Conservation (phyloP, 2,888 invertebrate genomes). For the Danaus chrysippus region DNA sequence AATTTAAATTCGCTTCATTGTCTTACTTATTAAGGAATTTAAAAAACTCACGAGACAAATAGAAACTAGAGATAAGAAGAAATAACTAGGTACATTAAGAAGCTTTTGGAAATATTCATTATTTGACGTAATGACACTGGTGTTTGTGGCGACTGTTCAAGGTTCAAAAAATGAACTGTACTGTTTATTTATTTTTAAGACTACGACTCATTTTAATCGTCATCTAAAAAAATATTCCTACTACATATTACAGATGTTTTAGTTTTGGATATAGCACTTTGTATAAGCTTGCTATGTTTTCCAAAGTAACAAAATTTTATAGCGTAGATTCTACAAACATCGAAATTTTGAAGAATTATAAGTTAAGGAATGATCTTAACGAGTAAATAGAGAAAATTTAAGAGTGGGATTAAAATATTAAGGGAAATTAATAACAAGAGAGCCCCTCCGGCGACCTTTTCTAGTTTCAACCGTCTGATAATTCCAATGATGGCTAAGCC, state of each 20-base stretch:
- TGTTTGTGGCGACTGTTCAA: too few species aligned
- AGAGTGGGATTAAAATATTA: constrained; percentile 1
- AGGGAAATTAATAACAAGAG: neutral
- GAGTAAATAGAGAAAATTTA: neutral
- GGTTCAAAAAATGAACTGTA: too few species aligned
- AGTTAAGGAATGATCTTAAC: neutral
- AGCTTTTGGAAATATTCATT: neutral
- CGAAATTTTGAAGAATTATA: neutral
- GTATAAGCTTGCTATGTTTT: neutral
- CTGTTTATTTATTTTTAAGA: too few species aligned
- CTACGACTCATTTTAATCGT: too few species aligned
- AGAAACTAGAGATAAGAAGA: neutral
- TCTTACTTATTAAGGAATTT: neutral
- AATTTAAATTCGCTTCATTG: constrained; percentile 7
- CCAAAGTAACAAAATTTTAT: neutral
- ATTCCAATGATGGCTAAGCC: too few species aligned
- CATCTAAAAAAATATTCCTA: too few species aligned
- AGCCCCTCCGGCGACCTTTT: neutral
- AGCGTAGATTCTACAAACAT: constrained; percentile 1
- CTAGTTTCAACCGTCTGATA: neutral
- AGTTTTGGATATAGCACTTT: neutral
- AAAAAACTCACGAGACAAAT: neutral
- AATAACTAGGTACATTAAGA: constrained; percentile 1
- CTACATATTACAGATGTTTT: too few species aligned
- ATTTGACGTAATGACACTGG: too few species aligned